Conservation (phyloP, 35 echinoderm and acorn worm genomes). For the Ptychodera flava region DNA sequence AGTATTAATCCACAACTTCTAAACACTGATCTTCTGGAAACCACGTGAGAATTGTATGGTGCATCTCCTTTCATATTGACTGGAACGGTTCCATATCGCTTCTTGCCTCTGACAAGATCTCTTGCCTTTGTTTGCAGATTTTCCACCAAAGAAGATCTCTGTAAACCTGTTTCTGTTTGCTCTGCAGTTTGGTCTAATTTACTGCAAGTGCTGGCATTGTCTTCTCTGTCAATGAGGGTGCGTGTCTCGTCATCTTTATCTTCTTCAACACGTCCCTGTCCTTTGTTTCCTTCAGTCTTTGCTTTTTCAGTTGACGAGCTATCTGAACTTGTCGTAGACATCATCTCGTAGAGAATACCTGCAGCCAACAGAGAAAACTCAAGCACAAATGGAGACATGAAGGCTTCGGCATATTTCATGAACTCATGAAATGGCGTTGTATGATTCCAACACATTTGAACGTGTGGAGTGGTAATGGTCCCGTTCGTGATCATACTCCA, state of each 20-base stretch:
- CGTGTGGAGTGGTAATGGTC: too few relatives aligned
- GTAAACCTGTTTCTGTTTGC: neutral
- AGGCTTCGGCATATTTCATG: neutral
- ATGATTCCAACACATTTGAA: neutral
- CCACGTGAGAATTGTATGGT: neutral
- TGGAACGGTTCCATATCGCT: neutral
- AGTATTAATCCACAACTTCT: neutral
- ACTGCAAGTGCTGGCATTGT: neutral
- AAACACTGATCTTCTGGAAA: neutral
- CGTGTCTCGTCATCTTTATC: neutral
- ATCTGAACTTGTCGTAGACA: neutral
- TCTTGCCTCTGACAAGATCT: neutral
- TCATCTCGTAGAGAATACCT: neutral
- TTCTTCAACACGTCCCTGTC: neutral
- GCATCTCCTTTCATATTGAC: too few relatives aligned
- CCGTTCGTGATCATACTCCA: too few relatives aligned
- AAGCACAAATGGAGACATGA: neutral
- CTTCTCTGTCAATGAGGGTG: neutral
- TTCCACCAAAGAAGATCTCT: neutral
- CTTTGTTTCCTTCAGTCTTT: neutral
- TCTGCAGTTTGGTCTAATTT: too few relatives aligned
- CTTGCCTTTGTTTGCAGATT: neutral
- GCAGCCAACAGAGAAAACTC: neutral
- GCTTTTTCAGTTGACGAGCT: neutral
- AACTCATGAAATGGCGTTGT: neutral